Base-by-base conservation (phyloP, 2,113 vertebrate genomes). In the Myrmophylax atrothorax region DNA sequence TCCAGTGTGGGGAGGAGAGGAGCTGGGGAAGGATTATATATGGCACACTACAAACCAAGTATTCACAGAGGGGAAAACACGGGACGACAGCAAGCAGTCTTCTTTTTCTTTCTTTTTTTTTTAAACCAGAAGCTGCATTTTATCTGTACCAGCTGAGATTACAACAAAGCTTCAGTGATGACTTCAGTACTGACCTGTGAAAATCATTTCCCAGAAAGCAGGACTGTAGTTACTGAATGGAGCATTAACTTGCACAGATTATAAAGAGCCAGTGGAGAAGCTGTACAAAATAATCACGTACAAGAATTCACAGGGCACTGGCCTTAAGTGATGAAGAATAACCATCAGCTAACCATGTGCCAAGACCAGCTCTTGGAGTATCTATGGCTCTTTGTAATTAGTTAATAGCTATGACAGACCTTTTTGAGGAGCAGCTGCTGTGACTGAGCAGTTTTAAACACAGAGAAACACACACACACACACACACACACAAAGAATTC, bases 1-100 rank as follows among this genome's bases (percentile, higher is more conserved):
- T 35, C 19, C 4, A 1, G 1, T 18, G 18, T 0, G 0, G 46
- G 33, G 5, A 72, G 37, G 40, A 25, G 7, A 67, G 47, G 40
- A 25, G 53, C 58, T 40, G 62, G 53, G 40, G 10, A 62, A 29
- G 18, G 75, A 60, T 52, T 58, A 46, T 50, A 26, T 31, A 35
- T n/a, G 14, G 29, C 46, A 81, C n/a, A 15, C 40, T 46, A 64
- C 33, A 73, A 59, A 69, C 25, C 33, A 55, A 33, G 29, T 49
- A 60, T 70, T 87, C 40, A 44, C 62, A 64, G 3, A 64, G 59
- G 75, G 53, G 69, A 91, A 90, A 40, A 64, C 25, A 60, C 4
- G 35, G 17, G 22, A 68, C 42, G 40, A 55, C 35, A 82, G 40
- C 12, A 44, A 82, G 17, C 38, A 72, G 24, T 52, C 81, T 59